These are phyloP conservation scores for Strigamia maritima DNA, from an alignment of 2,888 invertebrate species.

Conservation along the genomic window DNA sequence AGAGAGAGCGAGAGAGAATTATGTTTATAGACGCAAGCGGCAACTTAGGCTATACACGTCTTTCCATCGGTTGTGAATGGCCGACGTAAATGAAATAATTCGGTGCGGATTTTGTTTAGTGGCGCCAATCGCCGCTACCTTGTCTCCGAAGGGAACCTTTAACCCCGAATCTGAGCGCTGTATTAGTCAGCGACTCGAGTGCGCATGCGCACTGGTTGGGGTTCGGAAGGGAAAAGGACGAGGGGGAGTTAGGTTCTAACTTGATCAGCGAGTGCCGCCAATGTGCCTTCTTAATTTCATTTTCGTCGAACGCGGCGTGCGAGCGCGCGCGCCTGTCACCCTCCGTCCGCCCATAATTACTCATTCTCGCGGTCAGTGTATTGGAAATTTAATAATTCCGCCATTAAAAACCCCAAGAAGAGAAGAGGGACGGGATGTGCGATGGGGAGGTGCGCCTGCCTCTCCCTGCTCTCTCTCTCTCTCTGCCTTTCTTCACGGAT, in stretches of 20 bases:
- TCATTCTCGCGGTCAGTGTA: constrained; percentile 42
- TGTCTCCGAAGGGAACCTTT: constrained; percentile 6
- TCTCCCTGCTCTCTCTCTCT: neutral
- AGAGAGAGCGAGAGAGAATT: too few species aligned
- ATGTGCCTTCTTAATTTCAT: constrained; percentile 39
- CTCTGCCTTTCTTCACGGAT: neutral
- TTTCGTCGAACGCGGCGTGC: constrained; percentile 33
- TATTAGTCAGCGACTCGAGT: neutral
- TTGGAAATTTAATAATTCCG: constrained; percentile 43
- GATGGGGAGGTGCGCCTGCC: neutral
- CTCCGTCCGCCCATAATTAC: constrained; percentile 41
- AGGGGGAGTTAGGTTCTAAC: constrained; percentile 33
- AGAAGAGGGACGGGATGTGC: neutral
- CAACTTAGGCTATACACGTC: too few species aligned
- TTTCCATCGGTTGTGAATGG: too few species aligned
- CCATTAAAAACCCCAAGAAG: constrained; percentile 41
- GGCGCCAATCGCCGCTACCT: constrained; percentile 20
- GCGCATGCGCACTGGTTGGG: neutral
- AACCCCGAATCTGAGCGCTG: constrained; percentile 13
- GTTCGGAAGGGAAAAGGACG: neutral
- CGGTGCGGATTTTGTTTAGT: neutral
- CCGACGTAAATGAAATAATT: too few species aligned
- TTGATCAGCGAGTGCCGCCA: constrained; percentile 34
- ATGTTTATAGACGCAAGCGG: too few species aligned
- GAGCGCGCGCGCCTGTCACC: constrained; percentile 37